phyloP scores from a whole-genome alignment of 2,888 invertebrate species.

The Bembecia ichneumoniformis region DNA sequence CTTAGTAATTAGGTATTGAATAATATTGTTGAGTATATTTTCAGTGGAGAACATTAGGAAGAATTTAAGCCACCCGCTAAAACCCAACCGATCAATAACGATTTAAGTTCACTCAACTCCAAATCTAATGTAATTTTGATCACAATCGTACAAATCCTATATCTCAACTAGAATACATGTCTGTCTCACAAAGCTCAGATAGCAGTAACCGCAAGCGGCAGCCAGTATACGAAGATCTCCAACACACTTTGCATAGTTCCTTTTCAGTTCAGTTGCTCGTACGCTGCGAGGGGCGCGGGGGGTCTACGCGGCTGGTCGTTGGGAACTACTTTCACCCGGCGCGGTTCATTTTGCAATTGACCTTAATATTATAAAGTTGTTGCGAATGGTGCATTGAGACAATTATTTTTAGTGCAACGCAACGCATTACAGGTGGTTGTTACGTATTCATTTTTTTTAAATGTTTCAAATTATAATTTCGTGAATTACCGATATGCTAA shows the following conservation, averaged over 20 bases:
- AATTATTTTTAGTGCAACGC: slow-evolving; percentile 25
- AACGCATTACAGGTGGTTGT: not conserved
- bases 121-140: not conserved
- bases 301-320: not conserved
- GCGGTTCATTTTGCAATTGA: slow-evolving; percentile 39
- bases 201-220: not conserved
- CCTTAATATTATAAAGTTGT: slow-evolving; percentile 27
- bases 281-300: not conserved
- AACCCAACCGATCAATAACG: too few species aligned
- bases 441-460: not conserved
- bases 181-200: slow-evolving; percentile 1
- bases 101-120: not conserved
- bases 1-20: too few species aligned
- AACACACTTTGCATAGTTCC: not conserved
- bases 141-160: not conserved
- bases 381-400: slow-evolving; percentile 27
- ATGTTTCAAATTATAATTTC: too few species aligned
- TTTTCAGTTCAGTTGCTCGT: not conserved
- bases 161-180: not conserved
- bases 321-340: slow-evolving; percentile 42
- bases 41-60: too few species aligned
- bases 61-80: too few species aligned
- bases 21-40: too few species aligned
- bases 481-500: too few species aligned
- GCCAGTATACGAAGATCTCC: not conserved